These are phyloP conservation scores for Cantharis rufa DNA, from an alignment of 2,888 invertebrate genomes.

Conservation along the genomic window DNA sequence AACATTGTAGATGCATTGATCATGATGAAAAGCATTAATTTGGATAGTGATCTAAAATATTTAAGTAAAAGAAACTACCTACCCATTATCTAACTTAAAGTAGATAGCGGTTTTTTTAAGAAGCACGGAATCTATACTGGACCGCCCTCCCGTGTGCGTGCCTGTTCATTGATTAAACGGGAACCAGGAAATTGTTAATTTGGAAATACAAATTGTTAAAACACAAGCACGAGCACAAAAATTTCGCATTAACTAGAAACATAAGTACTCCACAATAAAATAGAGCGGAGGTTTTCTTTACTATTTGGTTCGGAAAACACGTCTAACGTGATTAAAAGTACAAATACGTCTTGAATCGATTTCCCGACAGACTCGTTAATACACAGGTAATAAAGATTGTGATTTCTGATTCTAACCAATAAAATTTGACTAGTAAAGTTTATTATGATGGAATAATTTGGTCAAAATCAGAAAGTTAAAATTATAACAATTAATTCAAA, in stretches of 20 bases:
- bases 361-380: background rate
- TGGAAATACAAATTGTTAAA: background rate
- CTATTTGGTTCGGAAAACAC: background rate
- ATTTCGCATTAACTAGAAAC: background rate
- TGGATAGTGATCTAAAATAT: no score
- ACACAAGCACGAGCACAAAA: background rate
- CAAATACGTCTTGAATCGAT: background rate
- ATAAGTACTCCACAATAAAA: background rate
- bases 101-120: background rate
- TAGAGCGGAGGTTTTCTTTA: background rate
- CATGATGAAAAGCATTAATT: no score
- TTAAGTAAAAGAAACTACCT: no score
- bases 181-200: no score
- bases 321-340: background rate
- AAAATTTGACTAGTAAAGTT: background rate
- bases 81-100: background rate
- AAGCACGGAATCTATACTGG: no score
- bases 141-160: no score
- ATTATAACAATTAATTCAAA: background rate
- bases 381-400: background rate
- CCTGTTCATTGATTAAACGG: no score
- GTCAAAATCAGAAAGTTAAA: background rate
- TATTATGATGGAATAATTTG: background rate
- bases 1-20: no score
- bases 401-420: no score